Base-by-base conservation (phyloP, 2,888 invertebrate genomes). In the Plebejus melissa region DNA sequence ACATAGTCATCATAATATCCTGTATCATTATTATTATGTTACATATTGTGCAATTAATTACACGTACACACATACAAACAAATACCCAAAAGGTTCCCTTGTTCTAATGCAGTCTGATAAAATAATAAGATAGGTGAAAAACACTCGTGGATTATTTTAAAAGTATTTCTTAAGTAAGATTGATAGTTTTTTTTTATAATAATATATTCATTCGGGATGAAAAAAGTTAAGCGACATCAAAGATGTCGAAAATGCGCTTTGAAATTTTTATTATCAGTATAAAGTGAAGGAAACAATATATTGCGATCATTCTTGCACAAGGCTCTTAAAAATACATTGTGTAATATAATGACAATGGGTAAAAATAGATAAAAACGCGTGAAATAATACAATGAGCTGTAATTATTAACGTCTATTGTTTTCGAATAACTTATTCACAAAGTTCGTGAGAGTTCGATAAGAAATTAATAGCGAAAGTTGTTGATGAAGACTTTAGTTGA, bases 211-310 rank as follows among this genome's bases (percentile, higher is more conserved):
- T 75, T 60, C 46, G 74, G 77, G 78, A 77, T 79, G 76, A 22
- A 22, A 76, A 76, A 78, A 79, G 78, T 81, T 80, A 77, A 78
- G 78, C 75, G 78, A 78, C 80, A 80, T 79, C 78, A 78, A 79
- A 79, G 77, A 77, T 74, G 78, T 77, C 77, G 78, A 77, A 78
- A 79, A 80, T 79, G 72, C 28, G 76, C 76, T 81, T 77, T 78
- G 76, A 79, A 81, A 81, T 77, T 80, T 79, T 76, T 74, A 77
- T 81, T 79, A 79, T 75, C 77, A 80, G 75, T 76, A 32, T 65
- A 79, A 79, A 80, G 77, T 78, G 75, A 76, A 77, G 72, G 77
- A 77, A 80, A 78, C 78, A 75, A 77, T 76, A 82, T 72, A 54
- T 72, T 72, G 50, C 50, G 71, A 50, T 50, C 71, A 46, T 28